phyloP scores from a whole-genome alignment of 2,797 vertebrate genomes.

The Lates japonicus region DNA sequence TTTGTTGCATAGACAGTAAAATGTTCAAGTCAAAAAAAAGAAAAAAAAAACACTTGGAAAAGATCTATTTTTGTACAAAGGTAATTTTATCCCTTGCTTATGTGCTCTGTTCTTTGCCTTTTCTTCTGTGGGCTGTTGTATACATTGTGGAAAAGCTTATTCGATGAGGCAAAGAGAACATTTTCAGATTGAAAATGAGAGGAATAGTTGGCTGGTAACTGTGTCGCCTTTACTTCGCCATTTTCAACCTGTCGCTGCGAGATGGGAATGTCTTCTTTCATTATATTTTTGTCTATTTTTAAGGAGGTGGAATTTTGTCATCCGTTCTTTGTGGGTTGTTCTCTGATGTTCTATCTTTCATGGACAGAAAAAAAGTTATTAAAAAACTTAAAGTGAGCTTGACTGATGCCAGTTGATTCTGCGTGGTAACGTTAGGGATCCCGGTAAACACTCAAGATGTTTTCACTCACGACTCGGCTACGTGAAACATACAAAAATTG shows the following conservation, averaged over 20 bases:
- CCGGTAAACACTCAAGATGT: neutral
- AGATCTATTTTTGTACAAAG: conserved; percentile 99
- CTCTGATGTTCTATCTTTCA: conserved; percentile 87
- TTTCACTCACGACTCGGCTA: neutral
- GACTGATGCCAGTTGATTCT: conserved; percentile 5
- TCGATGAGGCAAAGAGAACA: conserved; percentile 58
- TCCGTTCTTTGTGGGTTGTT: conserved; percentile 88
- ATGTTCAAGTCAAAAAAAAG: conserved; percentile 73
- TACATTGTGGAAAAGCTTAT: conserved; percentile 80
- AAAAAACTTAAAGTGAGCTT: conserved; percentile 70
- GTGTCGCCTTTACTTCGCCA: conserved; percentile 79
- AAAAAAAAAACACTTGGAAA: conserved; percentile 85
- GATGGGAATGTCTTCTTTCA: conserved; percentile 74
- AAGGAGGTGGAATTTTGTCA: conserved; percentile 81
- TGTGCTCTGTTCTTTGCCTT: conserved; percentile 83
- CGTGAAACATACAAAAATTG: conserved; percentile 78
- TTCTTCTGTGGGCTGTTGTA: conserved; percentile 85
- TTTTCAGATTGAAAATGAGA: conserved; percentile 65
- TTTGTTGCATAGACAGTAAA: conserved; percentile 79
- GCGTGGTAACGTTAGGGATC: neutral
- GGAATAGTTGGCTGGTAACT: conserved; percentile 64
- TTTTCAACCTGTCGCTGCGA: conserved; percentile 74
- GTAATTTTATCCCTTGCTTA: conserved; percentile 95
- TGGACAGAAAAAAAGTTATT: conserved; percentile 85
- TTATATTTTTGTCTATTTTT: conserved; percentile 84